Conservation (phyloP, 1,140 invertebrate species). For the Panagrolaimus sp. region DNA sequence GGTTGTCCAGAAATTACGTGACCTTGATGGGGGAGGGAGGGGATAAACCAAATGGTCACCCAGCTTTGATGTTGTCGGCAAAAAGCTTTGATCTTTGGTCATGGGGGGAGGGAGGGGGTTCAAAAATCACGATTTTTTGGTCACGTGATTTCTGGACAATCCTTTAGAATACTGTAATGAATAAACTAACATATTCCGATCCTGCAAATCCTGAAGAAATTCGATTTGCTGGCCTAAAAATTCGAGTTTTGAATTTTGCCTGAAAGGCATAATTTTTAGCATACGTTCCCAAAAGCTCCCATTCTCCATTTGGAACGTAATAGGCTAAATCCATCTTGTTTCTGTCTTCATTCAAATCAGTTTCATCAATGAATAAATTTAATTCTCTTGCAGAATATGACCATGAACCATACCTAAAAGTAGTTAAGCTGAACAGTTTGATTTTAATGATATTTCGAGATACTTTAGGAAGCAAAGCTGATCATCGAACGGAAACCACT, state of each 20-base stretch:
- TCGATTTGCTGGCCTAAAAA: constrained; percentile 16
- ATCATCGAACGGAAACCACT: constrained; percentile 63
- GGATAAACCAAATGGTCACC: too few species aligned
- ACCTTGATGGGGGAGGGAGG: too few species aligned
- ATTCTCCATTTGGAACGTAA: constrained; percentile 63
- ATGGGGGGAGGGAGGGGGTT: too few species aligned
- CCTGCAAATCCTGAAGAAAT: not conserved
- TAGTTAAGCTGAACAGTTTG: not conserved
- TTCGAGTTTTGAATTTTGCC: constrained; percentile 11
- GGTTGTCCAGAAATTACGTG: constrained; percentile 40
- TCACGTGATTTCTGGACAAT: too few species aligned
- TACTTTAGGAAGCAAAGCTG: constrained; percentile 59
- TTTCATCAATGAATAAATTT: constrained; percentile 50
- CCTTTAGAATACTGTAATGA: constrained; percentile 4
- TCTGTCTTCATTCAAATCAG: constrained; percentile 27
- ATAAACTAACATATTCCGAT: not conserved
- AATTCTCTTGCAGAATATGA: constrained; percentile 79
- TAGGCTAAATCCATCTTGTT: constrained; percentile 65
- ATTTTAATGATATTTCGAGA: not conserved
- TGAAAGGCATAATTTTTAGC: not conserved
- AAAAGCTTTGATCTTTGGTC: too few species aligned
- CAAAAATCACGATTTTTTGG: too few species aligned
- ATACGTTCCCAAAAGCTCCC: constrained; percentile 55
- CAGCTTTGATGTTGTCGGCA: too few species aligned
- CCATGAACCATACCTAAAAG: constrained; percentile 80